Conservation (phyloP, 2,113 vertebrate genomes). For the Dasyornis broadbenti region DNA sequence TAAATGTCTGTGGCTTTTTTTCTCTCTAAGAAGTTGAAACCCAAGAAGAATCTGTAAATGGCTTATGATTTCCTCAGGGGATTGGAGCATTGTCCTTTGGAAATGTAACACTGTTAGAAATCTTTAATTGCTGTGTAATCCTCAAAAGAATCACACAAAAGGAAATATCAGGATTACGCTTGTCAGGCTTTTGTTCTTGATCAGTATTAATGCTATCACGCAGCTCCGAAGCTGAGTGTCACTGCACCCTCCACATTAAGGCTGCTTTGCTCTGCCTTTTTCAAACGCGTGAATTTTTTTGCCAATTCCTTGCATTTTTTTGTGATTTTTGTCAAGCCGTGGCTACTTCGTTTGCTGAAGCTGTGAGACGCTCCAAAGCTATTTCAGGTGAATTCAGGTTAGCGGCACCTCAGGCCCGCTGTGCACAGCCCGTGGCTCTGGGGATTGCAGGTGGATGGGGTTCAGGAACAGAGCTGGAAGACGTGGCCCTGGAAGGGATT, state of each 20-base stretch:
- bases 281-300: background rate
- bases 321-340: background rate
- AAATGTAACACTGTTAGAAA: background rate
- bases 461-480: background rate
- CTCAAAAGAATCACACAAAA: background rate
- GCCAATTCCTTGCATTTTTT: background rate
- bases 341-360: background rate
- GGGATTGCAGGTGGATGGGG: background rate
- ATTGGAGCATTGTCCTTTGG: background rate
- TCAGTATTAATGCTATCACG: background rate
- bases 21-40: background rate
- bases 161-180: background rate
- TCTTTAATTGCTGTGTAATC: conserved; percentile 1
- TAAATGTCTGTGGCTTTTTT: background rate
- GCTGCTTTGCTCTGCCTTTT: background rate
- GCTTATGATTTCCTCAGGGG: background rate
- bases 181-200: conserved; percentile 16
- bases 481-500: background rate
- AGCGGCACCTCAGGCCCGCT: background rate
- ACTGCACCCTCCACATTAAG: background rate
- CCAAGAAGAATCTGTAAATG: background rate
- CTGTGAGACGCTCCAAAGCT: background rate
- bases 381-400: background rate
- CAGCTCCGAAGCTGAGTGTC: background rate
- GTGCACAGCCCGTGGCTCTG: background rate